Conservation (phyloP, 2,888 invertebrate species). For the Augochlorella aurata region DNA sequence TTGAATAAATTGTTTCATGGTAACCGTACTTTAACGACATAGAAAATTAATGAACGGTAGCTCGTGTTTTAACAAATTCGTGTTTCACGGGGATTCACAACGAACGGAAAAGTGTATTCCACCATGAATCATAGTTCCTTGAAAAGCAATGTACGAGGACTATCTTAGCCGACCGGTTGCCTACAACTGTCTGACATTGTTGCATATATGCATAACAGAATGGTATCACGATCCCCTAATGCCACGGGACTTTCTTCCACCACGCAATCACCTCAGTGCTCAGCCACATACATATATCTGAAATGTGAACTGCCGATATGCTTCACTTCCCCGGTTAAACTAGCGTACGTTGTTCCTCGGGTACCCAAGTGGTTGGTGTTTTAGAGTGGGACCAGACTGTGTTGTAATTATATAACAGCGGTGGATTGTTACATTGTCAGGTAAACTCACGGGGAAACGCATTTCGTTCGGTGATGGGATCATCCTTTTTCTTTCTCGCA, state of each 20-base stretch:
- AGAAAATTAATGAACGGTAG: neutral
- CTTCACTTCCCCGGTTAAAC: conserved; percentile 53
- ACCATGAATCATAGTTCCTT: neutral
- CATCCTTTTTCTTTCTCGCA: neutral
- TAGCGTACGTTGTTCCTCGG: conserved; percentile 52
- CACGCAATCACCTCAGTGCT: conserved; percentile 16
- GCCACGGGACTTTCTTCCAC: conserved; percentile 37
- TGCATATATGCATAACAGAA: neutral
- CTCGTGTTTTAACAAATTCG: neutral
- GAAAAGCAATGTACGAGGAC: neutral
- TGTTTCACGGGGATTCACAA: neutral
- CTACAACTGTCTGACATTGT: conserved; percentile 3
- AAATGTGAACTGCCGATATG: conserved; percentile 51
- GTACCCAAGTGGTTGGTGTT: conserved; percentile 31
- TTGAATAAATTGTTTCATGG: neutral
- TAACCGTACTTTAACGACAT: neutral
- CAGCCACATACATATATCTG: conserved; percentile 43
- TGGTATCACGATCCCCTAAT: conserved; percentile 18
- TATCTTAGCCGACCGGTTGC: neutral
- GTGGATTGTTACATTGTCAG: conserved; percentile 34
- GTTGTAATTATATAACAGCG: conserved; percentile 36
- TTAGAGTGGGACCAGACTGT: conserved; percentile 22
- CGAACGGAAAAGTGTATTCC: neutral
- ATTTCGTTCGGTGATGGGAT: neutral
- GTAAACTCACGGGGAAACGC: conserved; percentile 6